Percentiles rank a stretch among this genome's conserved stretches.
Conservation (phyloP, 2,797 vertebrate genomes). For the Siniperca scherzeri region DNA sequence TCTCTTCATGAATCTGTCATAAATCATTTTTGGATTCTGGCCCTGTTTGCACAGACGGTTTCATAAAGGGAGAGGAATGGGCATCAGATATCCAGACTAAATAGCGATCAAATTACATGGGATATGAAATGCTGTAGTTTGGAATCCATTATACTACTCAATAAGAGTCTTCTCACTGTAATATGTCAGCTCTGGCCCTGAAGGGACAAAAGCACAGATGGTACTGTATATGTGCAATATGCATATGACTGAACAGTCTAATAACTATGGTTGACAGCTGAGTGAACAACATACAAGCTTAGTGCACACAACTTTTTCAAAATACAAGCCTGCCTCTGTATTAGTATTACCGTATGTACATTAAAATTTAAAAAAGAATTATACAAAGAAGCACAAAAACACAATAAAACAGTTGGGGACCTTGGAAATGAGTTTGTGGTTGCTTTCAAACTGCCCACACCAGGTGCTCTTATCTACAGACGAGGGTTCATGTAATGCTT, state of each 20-base stretch:
- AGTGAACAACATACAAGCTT: conserved; percentile 74
- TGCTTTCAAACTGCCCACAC: conserved; percentile 73
- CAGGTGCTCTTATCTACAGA: conserved; percentile 67
- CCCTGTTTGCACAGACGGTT: conserved; percentile 82
- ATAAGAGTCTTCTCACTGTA: conserved; percentile 81
- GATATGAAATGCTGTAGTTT: conserved; percentile 85
- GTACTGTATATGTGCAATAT: conserved; percentile 82
- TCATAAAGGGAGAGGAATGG: conserved; percentile 82
- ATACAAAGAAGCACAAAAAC: conserved; percentile 52
- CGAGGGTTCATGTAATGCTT: conserved; percentile 60
- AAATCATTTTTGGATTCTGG: conserved; percentile 87
- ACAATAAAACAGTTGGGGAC: conserved; percentile 51
- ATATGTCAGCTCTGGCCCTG: conserved; percentile 83
- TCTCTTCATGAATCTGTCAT: conserved; percentile 88
- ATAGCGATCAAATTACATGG: conserved; percentile 82
- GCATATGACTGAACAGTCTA: conserved; percentile 82
- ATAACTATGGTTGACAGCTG: conserved; percentile 78
- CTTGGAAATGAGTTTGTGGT: conserved; percentile 58
- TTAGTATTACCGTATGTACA: conserved; percentile 31
- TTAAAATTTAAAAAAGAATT: conserved; percentile 39
- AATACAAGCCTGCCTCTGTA: conserved; percentile 36
- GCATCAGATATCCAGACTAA: conserved; percentile 83
- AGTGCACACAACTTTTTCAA: conserved; percentile 66
- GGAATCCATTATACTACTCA: conserved; percentile 82
- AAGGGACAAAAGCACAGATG: conserved; percentile 84